Percentiles rank a stretch among this genome's conserved stretches.
phyloP scores from a whole-genome alignment of 2,888 invertebrate species.

The Pseudoips prasinana region DNA sequence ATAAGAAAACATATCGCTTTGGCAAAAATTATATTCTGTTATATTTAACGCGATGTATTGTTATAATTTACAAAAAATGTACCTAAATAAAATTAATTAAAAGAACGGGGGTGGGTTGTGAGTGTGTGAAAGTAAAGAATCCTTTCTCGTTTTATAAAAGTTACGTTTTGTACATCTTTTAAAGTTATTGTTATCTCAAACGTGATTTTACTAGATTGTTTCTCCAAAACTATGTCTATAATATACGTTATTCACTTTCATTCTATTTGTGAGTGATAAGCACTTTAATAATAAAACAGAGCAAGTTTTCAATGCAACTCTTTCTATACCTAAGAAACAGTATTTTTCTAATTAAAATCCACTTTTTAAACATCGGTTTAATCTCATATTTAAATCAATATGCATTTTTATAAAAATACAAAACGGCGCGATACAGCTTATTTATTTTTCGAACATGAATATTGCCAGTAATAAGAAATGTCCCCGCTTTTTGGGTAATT shows the following conservation, averaged over 20 bases:
- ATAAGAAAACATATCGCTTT: slow-evolving; percentile 80
- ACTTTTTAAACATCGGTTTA: slow-evolving; percentile 43
- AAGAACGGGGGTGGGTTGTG: slow-evolving; percentile 33
- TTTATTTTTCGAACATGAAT: slow-evolving; percentile 50
- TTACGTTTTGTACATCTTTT: slow-evolving; percentile 43
- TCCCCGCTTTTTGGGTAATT: slow-evolving; percentile 39
- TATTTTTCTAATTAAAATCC: slow-evolving; percentile 68
- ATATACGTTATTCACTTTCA: slow-evolving; percentile 36
- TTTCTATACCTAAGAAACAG: slow-evolving; percentile 61
- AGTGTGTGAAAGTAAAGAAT: slow-evolving; percentile 35
- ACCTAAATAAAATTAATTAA: slow-evolving; percentile 31
- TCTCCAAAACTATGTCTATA: slow-evolving; percentile 15
- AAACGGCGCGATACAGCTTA: slow-evolving; percentile 34
- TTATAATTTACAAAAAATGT: slow-evolving; percentile 51
- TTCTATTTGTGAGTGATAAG: slow-evolving; percentile 38
- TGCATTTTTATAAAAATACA: slow-evolving; percentile 58
- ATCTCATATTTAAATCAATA: slow-evolving; percentile 41
- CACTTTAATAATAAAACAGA: slow-evolving; percentile 38
- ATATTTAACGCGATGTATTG: slow-evolving; percentile 50
- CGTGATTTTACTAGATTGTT: slow-evolving; percentile 25
- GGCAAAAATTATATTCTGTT: slow-evolving; percentile 55
- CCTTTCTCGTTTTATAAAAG: slow-evolving; percentile 38
- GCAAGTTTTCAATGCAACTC: slow-evolving; percentile 54
- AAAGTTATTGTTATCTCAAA: slow-evolving; percentile 34
- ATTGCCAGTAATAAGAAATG: slow-evolving; percentile 41